Evolutionary conservation across 2,888 invertebrate species (phyloP), one percentile per base, ranked within the genome.

Genomic region (Crocallis elinguaria): DNA sequence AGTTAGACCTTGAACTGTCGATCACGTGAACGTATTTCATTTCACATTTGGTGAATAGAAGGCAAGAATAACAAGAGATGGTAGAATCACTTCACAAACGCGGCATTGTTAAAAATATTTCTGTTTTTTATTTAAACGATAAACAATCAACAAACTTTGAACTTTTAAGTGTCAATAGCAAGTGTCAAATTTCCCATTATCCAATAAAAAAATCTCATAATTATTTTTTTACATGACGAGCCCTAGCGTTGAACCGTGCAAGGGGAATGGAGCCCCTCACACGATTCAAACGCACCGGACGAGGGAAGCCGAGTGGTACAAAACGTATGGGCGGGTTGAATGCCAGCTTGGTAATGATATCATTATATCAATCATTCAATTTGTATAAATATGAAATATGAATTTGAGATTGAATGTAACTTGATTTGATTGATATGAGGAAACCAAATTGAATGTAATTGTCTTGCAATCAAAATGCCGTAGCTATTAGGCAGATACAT

Each of bases 271-370:
- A 11, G 6, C 33, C 33, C 35, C 45, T 45, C 51, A 19, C 7
- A 27, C 62, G 43, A 45, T 49, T 46, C 62, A 66, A 75, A 71
- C 66, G 59, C 62, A 73, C 75, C 80, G 82, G 80, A 80, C 70
- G 79, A 75, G 80, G 82, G 78, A 69, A 62, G 62, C 61, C 62
- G 82, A 87, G 77, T 73, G 73, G 60, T 82, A 88, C 84, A 88
- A 88, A 89, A 86, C 82, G 84, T 73, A 83, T 87, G 88, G 90
- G 90, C 86, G 89, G 84, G 74, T 61, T 71, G 77, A 64, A 67
- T 69, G 60, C 67, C 70, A 73, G 67, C 73, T 66, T 71, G 56
- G 69, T 84, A 84, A 87, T 85, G 75, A 84, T 82, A 81, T 85
- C 80, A 86, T 86, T 80, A 82, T 69, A 63, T 59, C 72, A 72